Conservation (phyloP, 1,140 invertebrate species). For the Diabrotica undecimpunctata region DNA sequence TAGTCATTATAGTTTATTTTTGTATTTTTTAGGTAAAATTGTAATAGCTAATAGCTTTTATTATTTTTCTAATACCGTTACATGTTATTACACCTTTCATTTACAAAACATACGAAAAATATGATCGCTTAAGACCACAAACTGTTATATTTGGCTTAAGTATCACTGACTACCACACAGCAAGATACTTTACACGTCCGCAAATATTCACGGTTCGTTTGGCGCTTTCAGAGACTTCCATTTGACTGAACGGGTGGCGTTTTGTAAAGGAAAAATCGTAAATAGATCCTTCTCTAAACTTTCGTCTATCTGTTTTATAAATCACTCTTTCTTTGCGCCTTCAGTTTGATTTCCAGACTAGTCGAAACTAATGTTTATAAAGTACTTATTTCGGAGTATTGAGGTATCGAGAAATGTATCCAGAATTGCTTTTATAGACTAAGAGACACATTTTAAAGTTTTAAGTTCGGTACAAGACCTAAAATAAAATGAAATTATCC, state of each 20-base stretch:
- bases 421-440: no score
- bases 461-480: no score
- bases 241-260: not conserved
- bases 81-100: no score
- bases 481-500: no score
- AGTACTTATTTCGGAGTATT: not conserved
- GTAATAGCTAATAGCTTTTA: no score
- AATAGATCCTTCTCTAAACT: constrained; percentile 2
- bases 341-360: not conserved
- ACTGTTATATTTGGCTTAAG: not conserved
- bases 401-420: no score
- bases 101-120: no score
- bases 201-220: constrained; percentile 2
- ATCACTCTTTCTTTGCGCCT: not conserved
- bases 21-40: no score
- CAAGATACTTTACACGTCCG: not conserved
- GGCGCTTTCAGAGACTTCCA: constrained; percentile 1
- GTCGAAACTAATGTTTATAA: constrained; percentile 3
- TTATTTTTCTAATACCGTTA: no score
- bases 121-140: no score
- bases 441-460: no score
- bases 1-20: no score
- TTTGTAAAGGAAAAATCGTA: constrained; percentile 2
- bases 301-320: not conserved
- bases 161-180: not conserved